Conservation (phyloP, 2,888 invertebrate genomes). For the Ophraella communa region DNA sequence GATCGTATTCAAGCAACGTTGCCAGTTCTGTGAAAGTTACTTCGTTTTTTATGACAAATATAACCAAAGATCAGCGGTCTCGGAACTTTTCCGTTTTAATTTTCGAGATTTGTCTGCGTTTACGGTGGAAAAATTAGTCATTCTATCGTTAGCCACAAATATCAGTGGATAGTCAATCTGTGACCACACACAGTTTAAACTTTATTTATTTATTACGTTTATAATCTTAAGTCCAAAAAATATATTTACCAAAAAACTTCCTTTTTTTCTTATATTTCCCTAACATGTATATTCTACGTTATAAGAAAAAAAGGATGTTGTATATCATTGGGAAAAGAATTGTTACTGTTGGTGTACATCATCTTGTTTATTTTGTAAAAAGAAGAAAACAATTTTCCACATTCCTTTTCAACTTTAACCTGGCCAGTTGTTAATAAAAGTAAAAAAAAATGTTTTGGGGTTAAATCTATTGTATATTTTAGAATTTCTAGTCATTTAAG, state of each 20-base stretch:
- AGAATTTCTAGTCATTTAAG: slow-evolving; percentile 59
- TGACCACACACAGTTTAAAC: slow-evolving; percentile 47
- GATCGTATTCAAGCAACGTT: background rate
- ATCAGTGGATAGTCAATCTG: slow-evolving; percentile 46
- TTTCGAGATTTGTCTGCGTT: slow-evolving; percentile 18
- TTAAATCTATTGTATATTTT: slow-evolving; percentile 48
- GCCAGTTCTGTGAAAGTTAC: background rate
- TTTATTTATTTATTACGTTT: slow-evolving; percentile 46
- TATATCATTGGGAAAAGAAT: slow-evolving; percentile 23
- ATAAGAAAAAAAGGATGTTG: slow-evolving; percentile 12
- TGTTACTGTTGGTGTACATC: slow-evolving; percentile 36
- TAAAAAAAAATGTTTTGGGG: slow-evolving; percentile 25
- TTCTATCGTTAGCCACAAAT: slow-evolving; percentile 41
- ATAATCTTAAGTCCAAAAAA: slow-evolving; percentile 22
- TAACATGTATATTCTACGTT: background rate
- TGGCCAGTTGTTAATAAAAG: slow-evolving; percentile 43
- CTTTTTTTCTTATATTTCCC: slow-evolving; percentile 15
- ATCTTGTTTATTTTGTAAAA: slow-evolving; percentile 36
- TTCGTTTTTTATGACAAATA: slow-evolving; percentile 23
- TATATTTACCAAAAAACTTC: slow-evolving; percentile 24
- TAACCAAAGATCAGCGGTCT: slow-evolving; percentile 37
- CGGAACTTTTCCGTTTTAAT: too few relatives aligned
- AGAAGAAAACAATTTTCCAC: slow-evolving; percentile 36
- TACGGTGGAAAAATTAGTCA: slow-evolving; percentile 49
- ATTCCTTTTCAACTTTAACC: slow-evolving; percentile 40